These are phyloP conservation scores for Eulemur mongoz DNA, from an alignment of 2,797 vertebrate species.

Conservation along the genomic window DNA sequence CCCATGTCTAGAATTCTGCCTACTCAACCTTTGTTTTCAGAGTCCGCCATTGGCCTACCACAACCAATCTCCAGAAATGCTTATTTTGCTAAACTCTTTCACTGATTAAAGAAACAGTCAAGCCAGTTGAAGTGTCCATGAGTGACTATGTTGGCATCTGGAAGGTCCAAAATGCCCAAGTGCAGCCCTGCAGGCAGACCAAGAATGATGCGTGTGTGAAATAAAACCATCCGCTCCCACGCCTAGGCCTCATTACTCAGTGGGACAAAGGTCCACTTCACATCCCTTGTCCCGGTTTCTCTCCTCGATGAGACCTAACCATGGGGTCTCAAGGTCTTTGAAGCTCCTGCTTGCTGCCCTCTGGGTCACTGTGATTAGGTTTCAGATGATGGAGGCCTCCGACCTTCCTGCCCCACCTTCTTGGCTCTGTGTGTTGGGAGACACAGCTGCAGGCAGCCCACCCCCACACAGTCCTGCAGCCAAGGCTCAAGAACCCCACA, in stretches of 20 bases:
- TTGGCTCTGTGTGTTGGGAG: neutral
- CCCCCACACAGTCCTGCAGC: too few relatives aligned
- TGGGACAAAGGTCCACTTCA: neutral
- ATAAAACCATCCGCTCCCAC: neutral
- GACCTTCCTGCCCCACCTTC: neutral
- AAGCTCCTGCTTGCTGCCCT: neutral
- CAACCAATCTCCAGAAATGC: neutral
- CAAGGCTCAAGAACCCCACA: neutral
- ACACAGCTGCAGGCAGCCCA: fast-evolving
- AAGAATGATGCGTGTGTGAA: neutral
- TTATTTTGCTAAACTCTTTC: neutral
- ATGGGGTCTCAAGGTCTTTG: neutral
- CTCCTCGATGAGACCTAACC: neutral
- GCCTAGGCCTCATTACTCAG: neutral
- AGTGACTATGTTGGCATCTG: neutral
- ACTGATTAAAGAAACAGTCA: neutral
- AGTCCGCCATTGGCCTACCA: neutral
- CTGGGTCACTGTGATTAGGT: neutral
- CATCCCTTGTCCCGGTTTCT: neutral
- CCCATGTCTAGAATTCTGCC: neutral
- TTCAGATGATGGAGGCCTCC: too few relatives aligned
- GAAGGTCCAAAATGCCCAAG: neutral
- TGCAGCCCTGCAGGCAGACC: neutral
- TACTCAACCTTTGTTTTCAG: neutral
- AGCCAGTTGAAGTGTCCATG: neutral